Evolutionary conservation across 2,888 invertebrate species (phyloP).

Genomic region (Loripinus fragilis): DNA sequence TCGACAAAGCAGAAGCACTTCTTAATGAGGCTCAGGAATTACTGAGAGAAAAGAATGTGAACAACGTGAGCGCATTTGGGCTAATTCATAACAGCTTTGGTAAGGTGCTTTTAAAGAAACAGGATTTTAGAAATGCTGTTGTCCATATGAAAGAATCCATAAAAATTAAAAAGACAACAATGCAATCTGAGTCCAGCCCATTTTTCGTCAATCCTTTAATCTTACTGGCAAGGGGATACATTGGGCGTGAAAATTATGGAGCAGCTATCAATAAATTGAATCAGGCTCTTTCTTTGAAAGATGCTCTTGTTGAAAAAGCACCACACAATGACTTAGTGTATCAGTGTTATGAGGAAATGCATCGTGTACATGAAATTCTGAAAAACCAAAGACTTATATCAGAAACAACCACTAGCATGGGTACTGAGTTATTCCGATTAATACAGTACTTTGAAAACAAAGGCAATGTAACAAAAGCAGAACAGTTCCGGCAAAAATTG

Average conservation of each 20-base stretch:
- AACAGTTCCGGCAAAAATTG: background rate
- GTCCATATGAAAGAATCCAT: background rate
- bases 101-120: slow-evolving; percentile 2
- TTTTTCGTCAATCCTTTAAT: slow-evolving; percentile 3
- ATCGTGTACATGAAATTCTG: background rate
- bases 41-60: slow-evolving; percentile 27
- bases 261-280: background rate
- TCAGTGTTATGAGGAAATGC: slow-evolving; percentile 11
- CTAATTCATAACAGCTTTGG: slow-evolving; percentile 11
- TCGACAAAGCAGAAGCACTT: slow-evolving; percentile 41
- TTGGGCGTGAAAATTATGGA: slow-evolving; percentile 3
- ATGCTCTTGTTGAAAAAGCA: background rate
- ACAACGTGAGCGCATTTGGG: slow-evolving; percentile 5
- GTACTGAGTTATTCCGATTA: background rate
- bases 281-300: background rate
- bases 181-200: slow-evolving; percentile 5
- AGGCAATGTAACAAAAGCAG: background rate
- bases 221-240: background rate
- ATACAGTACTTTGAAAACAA: background rate
- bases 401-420: background rate
- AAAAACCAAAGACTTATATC: background rate
- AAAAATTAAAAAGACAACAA: background rate
- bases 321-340: slow-evolving; percentile 1
- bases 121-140: background rate
- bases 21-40: slow-evolving; percentile 47